A percentile compares a stretch with the other conserved stretches of the same genome.
Evolutionary conservation across 2,797 vertebrate genomes (phyloP).

Genomic region (Acanthis flammea): DNA sequence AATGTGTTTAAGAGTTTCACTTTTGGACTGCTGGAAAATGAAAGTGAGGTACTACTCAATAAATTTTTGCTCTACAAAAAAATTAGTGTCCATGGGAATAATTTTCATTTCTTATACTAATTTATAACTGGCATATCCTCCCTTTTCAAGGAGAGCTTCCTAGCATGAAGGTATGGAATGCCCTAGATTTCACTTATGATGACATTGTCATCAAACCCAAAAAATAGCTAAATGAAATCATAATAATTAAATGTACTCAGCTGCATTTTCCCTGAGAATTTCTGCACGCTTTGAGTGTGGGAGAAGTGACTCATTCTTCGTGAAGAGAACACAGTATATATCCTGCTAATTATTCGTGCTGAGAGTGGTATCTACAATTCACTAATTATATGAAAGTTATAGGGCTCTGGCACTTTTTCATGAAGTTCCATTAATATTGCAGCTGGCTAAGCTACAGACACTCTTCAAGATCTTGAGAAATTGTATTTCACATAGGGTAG

Average conservation of each 20-base stretch:
- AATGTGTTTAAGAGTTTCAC: neutral
- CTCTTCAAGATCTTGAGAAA: neutral
- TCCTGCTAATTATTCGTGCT: slow-evolving; percentile 2
- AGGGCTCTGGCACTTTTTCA: neutral
- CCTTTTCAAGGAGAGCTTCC: neutral
- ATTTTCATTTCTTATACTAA: neutral
- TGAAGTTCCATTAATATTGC: neutral
- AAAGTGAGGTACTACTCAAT: neutral
- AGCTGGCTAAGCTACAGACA: neutral
- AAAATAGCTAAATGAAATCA: neutral
- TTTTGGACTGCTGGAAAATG: neutral
- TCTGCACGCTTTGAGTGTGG: neutral
- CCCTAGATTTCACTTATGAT: neutral
- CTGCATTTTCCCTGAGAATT: neutral
- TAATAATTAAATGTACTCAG: neutral
- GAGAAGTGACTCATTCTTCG: slow-evolving; percentile 9
- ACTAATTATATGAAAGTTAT: neutral
- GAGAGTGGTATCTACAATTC: neutral
- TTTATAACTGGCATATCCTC: neutral
- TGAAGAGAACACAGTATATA: neutral
- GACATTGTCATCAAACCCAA: neutral
- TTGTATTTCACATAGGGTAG: neutral
- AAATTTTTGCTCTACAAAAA: neutral
- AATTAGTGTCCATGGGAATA: neutral
- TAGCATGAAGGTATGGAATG: neutral